Base-by-base conservation (phyloP, 2,113 vertebrate genomes). In the Ellobius talpinus region DNA sequence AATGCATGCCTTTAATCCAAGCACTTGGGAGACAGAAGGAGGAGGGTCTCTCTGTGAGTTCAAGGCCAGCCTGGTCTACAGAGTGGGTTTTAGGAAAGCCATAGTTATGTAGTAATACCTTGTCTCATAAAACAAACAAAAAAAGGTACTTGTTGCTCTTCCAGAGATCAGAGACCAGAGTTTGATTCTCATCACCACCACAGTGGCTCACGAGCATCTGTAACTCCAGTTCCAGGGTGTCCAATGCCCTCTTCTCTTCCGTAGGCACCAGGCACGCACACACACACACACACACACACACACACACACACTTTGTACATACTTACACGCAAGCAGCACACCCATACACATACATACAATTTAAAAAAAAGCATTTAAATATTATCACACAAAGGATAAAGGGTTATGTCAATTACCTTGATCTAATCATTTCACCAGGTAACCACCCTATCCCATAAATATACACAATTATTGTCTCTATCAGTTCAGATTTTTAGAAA, bases 221-320 rank as follows among this genome's bases (percentile, higher is more conserved):
- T 6, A 12, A 55, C 7, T 26, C 36, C 21, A 24, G 36, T 24
- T 58, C 19, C 50, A n/a, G 33, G 31, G 11, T n/a, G 21, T 58
- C 52, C 52, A n/a, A n/a, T 36, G 12, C 50, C 79, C 36, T 14
- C 6, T n/a, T 39, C 21, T 82, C 16, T 19, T 70, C 33, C 10
- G 7, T 61, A 21, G 23, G 36, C 11, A 61, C 36, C 36, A 12
- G 21, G 79, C 4, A 42, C 9, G 3, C 5, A 58, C 33, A 23
- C 0, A n/a, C 12, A 82, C 11, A 26, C 17, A 58, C 0, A 17
- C 33, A 55, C 7, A 33, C 9, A 6, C 5, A 58, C 33, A 23
- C 0, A n/a, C 12, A 82, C 11, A 26, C 17, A 58, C 0, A 17
- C 33, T 47, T 31, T 7, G 23, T 36, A 82, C 11, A 58, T 21